Evolutionary conservation across 2,888 invertebrate genomes (phyloP).

Genomic region (Calliopum simillimum): DNA sequence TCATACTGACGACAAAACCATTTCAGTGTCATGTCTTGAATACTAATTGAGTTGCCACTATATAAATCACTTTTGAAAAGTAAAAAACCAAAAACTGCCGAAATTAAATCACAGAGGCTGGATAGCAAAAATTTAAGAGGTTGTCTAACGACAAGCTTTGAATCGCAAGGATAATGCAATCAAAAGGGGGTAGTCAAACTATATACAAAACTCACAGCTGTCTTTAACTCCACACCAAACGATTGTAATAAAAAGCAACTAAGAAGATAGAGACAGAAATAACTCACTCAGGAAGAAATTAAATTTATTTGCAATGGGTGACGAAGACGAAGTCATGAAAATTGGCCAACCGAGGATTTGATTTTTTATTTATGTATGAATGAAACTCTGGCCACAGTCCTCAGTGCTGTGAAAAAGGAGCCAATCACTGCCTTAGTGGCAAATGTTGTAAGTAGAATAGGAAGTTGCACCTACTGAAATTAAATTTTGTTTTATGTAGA

Average conservation of each 20-base stretch:
- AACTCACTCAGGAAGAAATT: constrained; percentile 29
- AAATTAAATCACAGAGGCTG: not conserved
- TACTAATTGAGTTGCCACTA: constrained; percentile 27
- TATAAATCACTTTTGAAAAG: not conserved
- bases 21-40: constrained; percentile 2
- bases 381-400: too few species aligned
- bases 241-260: too few species aligned
- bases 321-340: constrained; percentile 2
- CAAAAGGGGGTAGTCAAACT: not conserved
- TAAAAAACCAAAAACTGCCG: not conserved
- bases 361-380: not conserved
- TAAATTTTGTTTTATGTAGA: not conserved
- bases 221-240: not conserved
- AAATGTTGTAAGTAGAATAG: too few species aligned
- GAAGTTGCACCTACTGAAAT: not conserved
- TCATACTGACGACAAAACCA: constrained; percentile 11
- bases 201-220: not conserved
- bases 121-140: not conserved
- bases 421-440: too few species aligned
- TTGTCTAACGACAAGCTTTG: not conserved
- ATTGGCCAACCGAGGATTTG: not conserved
- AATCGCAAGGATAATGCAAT: not conserved
- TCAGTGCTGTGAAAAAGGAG: too few species aligned
- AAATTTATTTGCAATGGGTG: constrained; percentile 30
- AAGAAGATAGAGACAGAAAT: not conserved